Base-by-base conservation (phyloP, 1,140 invertebrate species). In the Lepidurus packardi region DNA sequence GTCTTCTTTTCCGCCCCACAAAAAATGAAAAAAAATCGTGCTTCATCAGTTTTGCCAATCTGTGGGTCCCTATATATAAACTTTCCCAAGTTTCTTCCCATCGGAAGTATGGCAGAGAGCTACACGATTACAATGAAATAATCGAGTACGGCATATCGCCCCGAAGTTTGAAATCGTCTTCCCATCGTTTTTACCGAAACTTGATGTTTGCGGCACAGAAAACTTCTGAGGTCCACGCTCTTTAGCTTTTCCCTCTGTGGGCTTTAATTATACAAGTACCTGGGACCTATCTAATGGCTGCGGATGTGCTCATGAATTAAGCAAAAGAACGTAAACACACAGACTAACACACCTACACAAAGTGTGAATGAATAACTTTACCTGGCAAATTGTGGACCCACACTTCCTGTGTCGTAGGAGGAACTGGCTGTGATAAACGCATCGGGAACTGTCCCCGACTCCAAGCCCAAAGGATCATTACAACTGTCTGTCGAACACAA, bases 361-460 rank as follows among this genome's bases (percentile, higher is more conserved):
- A 65, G 13, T 16, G 53, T 13, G 13, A 65, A 16, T 65, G 53
- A 65, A 65, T 47, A 65, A 65, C 21, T 43, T 8, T 81, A 84
- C 84, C 82, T 80, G n/a, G 81, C 82, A 75, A 81, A 81, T 43
- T 82, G 80, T 10, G 83, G 82, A 10, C 84, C 83, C 34, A 84
- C 83, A 73, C 82, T 84, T 34, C 77, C 65, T n/a, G 79, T 79
- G 43, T 78, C 82, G 53, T 84, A 82, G 7, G 82, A 82, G 8
- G 83, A 83, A 73, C 82, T 82, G n/a, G 94, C 94, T 11, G 90
- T 91, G 80, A 97, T 93, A 83, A 93, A 92, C 81, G 90, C 88
- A 85, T 96, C 92, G 74, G 91, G 90, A 82, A 97, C 96, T 82
- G 89, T 89, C 80, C 93, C 93, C 82, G 92, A 93, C 87, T 96